These are phyloP conservation scores for Cybosia mesomella DNA, from an alignment of 2,888 invertebrate genomes.

Conservation along the genomic window DNA sequence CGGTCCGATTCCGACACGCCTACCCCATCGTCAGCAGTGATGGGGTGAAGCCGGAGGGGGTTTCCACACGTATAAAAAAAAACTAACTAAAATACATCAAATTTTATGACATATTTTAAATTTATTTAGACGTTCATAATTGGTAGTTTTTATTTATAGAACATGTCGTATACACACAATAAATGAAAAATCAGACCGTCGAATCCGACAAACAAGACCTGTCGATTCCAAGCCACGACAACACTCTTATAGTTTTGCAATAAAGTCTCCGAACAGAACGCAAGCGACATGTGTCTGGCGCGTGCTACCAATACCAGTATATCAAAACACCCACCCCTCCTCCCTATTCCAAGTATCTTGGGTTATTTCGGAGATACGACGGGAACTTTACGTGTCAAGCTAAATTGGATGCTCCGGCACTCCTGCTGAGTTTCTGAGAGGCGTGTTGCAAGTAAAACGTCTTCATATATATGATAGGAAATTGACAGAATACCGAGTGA, in stretches of 20 bases:
- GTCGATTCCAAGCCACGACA: constrained; percentile 26
- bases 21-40: no score
- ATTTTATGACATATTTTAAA: no score
- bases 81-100: no score
- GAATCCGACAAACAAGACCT: no score
- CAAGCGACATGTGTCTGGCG: constrained; percentile 36
- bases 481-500: constrained; percentile 30
- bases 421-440: constrained; percentile 28
- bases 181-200: not conserved
- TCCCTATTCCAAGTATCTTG: not conserved
- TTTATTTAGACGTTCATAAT: no score
- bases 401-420: constrained; percentile 29
- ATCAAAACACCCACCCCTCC: constrained; percentile 9
- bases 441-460: constrained; percentile 32
- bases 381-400: constrained; percentile 27
- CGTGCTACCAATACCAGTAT: constrained; percentile 32
- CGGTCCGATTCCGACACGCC: no score
- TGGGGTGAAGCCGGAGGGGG: no score
- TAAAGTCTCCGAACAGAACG: constrained; percentile 27
- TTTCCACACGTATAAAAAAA: no score
- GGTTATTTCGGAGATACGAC: constrained; percentile 16
- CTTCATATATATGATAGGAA: constrained; percentile 32
- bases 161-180: not conserved
- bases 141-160: not conserved
- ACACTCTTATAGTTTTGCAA: constrained; percentile 37